Percentiles rank a stretch among this genome's conserved stretches.
phyloP scores from a whole-genome alignment of 2,113 vertebrate species.

The Zonotrichia leucophrys region DNA sequence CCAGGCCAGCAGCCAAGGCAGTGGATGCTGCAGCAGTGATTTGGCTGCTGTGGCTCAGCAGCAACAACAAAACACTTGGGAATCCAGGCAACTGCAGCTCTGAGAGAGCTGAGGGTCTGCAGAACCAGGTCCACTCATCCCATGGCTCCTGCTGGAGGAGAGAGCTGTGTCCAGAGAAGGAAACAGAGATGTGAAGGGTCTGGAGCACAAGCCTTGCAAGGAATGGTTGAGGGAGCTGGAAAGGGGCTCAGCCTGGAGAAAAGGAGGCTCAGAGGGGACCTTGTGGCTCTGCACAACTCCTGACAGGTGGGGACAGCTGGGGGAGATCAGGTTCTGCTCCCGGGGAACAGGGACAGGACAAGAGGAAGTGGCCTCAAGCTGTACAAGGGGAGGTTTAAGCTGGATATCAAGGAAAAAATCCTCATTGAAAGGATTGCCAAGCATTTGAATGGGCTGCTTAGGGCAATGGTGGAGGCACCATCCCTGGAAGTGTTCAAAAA shows the following conservation, averaged over 20 bases:
- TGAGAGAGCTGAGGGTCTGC: rapidly evolving
- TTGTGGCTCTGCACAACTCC: not conserved
- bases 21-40: not conserved
- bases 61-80: not conserved
- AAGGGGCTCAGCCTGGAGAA: not conserved
- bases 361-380: not conserved
- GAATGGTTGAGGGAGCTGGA: not conserved
- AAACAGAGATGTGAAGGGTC: not conserved
- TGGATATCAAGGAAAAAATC: not conserved
- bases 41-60: not conserved
- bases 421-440: not conserved
- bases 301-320: rapidly evolving
- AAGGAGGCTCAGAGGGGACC: not conserved
- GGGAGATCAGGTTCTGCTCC: rapidly evolving
- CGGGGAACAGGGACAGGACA: not conserved
- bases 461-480: not conserved
- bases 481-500: not conserved
- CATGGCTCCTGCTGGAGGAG: not conserved
- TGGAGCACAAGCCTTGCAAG: not conserved
- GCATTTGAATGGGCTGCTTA: not conserved
- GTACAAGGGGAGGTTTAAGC: not conserved
- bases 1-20: not conserved
- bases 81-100: rapidly evolving
- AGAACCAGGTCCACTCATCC: rapidly evolving
- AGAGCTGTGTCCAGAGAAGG: not conserved